Conservation (phyloP, 2,888 invertebrate genomes). For the Torymus auratus region DNA sequence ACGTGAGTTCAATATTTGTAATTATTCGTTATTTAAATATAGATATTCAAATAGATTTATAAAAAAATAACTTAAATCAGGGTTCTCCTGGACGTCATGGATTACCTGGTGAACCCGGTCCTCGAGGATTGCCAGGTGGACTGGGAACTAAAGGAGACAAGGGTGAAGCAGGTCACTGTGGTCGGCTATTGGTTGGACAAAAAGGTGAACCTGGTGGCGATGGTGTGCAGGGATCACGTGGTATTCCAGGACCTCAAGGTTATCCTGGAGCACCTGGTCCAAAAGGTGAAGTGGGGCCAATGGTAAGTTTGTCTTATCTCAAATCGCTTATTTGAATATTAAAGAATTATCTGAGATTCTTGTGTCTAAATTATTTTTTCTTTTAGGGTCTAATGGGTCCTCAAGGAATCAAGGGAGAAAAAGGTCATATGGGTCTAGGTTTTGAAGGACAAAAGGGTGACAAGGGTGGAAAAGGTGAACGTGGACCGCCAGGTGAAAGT, state of each 20-base stretch:
- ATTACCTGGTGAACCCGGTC: slow-evolving; percentile 84
- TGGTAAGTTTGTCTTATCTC: slow-evolving; percentile 75
- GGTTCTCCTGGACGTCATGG: slow-evolving; percentile 87
- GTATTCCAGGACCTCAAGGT: slow-evolving; percentile 82
- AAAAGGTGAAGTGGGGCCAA: slow-evolving; percentile 81
- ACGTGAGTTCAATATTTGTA: slow-evolving; percentile 81
- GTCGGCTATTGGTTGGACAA: slow-evolving; percentile 86
- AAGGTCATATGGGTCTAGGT: slow-evolving; percentile 81
- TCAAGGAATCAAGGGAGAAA: slow-evolving; percentile 84
- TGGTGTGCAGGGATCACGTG: slow-evolving; percentile 84
- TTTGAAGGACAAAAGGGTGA: slow-evolving; percentile 81
- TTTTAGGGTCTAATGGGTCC: slow-evolving; percentile 83
- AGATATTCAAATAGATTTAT: slow-evolving; percentile 14
- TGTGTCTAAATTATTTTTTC: slow-evolving; percentile 14
- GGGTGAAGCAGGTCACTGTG: slow-evolving; percentile 88
- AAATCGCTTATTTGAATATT: background rate
- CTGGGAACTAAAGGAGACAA: slow-evolving; percentile 86
- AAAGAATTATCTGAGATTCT: background rate
- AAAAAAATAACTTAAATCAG: slow-evolving; percentile 72
- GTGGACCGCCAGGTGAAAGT: slow-evolving; percentile 76
- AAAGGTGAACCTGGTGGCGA: slow-evolving; percentile 90
- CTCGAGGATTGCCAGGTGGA: slow-evolving; percentile 85
- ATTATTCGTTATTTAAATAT: slow-evolving; percentile 19
- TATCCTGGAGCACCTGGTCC: slow-evolving; percentile 80
- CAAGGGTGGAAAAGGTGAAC: slow-evolving; percentile 83